phyloP scores from a whole-genome alignment of 2,113 vertebrate genomes.

The Herpetotheres cachinnans region DNA sequence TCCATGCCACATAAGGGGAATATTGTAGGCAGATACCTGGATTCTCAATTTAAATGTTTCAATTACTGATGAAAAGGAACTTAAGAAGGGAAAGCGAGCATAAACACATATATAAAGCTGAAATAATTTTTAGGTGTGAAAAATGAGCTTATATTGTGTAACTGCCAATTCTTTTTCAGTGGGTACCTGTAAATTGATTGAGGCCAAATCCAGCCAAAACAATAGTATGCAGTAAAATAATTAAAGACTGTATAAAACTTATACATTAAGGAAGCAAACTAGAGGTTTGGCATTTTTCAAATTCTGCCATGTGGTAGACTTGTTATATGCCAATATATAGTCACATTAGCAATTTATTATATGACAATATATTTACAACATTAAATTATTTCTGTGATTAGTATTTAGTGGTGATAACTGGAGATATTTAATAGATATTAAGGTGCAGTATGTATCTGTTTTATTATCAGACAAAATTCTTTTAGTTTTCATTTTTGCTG shows the following conservation, averaged over 20 bases:
- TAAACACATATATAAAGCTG: background rate
- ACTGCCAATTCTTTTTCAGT: background rate
- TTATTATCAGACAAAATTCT: background rate
- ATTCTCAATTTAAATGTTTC: background rate
- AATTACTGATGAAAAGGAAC: background rate
- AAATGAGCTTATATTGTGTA: background rate
- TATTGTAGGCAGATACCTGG: background rate
- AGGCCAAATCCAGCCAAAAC: background rate
- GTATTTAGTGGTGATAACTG: background rate
- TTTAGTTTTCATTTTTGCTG: background rate
- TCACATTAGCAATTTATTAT: background rate
- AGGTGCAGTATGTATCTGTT: background rate
- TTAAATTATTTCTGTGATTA: background rate
- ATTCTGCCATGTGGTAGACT: background rate
- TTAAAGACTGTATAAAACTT: background rate
- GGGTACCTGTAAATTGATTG: background rate
- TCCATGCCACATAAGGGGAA: background rate
- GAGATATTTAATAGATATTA: background rate
- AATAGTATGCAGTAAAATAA: background rate
- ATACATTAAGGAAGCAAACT: background rate
- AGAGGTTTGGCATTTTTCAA: background rate
- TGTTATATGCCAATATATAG: background rate
- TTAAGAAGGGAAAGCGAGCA: background rate
- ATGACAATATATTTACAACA: background rate
- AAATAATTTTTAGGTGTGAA: background rate